Conservation (phyloP, 2,797 vertebrate genomes). For the Clarias platycephalus region DNA sequence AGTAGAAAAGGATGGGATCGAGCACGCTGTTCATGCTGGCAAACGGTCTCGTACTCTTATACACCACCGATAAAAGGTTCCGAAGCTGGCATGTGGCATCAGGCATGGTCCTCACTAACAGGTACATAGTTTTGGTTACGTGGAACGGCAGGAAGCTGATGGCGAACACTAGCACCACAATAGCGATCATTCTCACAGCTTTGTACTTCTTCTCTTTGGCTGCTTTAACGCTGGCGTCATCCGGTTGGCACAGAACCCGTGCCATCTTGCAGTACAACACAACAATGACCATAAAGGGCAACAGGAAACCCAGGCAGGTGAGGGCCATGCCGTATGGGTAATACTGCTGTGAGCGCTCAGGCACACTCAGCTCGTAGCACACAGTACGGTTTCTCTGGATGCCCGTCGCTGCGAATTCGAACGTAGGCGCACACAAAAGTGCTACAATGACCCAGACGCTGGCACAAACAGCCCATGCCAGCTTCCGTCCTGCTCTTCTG, state of each 20-base stretch:
- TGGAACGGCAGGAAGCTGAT: constrained; percentile 96
- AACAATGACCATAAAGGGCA: constrained; percentile 85
- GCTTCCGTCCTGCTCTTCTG: constrained; percentile 80
- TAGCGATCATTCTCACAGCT: constrained; percentile 86
- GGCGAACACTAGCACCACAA: constrained; percentile 85
- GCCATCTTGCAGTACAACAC: constrained; percentile 89
- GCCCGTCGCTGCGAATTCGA: constrained; percentile 85
- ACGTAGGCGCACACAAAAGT: constrained; percentile 84
- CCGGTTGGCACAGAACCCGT: constrained; percentile 77
- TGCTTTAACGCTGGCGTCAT: constrained; percentile 55
- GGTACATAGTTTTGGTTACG: constrained; percentile 90
- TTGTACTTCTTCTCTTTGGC: constrained; percentile 81
- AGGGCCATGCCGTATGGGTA: constrained; percentile 93
- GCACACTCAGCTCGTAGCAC: constrained; percentile 90
- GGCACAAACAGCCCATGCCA: constrained; percentile 82
- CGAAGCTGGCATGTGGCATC: constrained; percentile 68
- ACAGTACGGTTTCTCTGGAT: constrained; percentile 90
- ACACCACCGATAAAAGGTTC: constrained; percentile 86
- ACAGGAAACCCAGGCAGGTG: constrained; percentile 84
- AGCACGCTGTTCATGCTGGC: constrained; percentile 96
- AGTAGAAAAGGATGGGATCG: constrained; percentile 96
- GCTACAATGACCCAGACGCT: constrained; percentile 81
- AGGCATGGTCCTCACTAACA: constrained; percentile 78
- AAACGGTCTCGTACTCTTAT: constrained; percentile 91
- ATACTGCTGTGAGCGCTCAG: constrained; percentile 74